Conservation (phyloP, 2,797 vertebrate genomes). For the Lophotriccus pileatus region DNA sequence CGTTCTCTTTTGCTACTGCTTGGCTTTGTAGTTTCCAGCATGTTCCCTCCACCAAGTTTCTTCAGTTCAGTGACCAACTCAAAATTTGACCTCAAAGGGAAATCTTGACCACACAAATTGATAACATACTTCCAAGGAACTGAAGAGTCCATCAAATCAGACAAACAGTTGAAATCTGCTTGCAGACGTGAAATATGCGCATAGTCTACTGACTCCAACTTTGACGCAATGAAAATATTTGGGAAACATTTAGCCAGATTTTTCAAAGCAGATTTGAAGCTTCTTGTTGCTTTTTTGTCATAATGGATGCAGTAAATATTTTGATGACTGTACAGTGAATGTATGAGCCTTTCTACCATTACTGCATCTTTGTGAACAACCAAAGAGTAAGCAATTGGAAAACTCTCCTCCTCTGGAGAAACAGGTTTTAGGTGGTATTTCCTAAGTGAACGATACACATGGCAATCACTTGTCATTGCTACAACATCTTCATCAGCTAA, state of each 20-base stretch:
- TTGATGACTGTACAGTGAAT: constrained; percentile 82
- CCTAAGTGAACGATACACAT: constrained; percentile 73
- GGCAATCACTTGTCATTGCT: constrained; percentile 81
- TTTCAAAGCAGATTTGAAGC: constrained; percentile 83
- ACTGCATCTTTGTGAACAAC: constrained; percentile 88
- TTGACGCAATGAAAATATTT: constrained; percentile 89
- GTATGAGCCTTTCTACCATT: constrained; percentile 90
- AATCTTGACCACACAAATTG: constrained; percentile 94
- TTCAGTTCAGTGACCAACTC: constrained; percentile 85
- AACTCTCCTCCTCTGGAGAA: constrained; percentile 76
- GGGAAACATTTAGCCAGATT: constrained; percentile 85
- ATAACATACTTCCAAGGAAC: constrained; percentile 91
- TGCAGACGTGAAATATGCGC: constrained; percentile 88
- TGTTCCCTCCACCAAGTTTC: constrained; percentile 83
- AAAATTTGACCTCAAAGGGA: constrained; percentile 87
- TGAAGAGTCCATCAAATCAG: constrained; percentile 83
- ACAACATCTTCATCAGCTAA: constrained; percentile 80
- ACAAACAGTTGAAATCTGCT: constrained; percentile 92
- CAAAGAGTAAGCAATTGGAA: constrained; percentile 88
- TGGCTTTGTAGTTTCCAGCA: constrained; percentile 88
- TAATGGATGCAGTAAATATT: constrained; percentile 95
- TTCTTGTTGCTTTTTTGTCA: constrained; percentile 82
- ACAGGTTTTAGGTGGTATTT: constrained; percentile 75
- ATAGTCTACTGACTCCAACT: constrained; percentile 86
- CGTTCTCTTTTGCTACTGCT: constrained; percentile 83